Percentiles rank a stretch among this genome's conserved stretches.
phyloP scores from a whole-genome alignment of 2,113 vertebrate species.

The Myodes glareolus region DNA sequence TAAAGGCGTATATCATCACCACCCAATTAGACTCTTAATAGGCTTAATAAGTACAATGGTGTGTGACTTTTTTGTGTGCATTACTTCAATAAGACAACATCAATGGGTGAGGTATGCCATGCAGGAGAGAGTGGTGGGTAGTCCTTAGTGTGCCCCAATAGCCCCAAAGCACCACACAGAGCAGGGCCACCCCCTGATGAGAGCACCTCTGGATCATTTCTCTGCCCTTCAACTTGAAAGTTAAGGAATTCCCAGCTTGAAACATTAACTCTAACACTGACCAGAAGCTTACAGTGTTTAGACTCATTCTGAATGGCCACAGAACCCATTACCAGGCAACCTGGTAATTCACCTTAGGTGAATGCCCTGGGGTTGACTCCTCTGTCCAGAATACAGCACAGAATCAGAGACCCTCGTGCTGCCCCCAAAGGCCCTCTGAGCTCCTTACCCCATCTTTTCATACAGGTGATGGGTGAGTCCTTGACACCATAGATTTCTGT shows the following conservation, averaged over 20 bases:
- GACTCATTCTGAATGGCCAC: constrained; percentile 95
- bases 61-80: background rate
- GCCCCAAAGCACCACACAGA: constrained; percentile 84
- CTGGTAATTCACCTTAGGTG: too few relatives aligned
- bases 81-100: constrained; percentile 84
- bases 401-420: constrained; percentile 85
- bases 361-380: background rate
- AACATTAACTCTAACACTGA: constrained; percentile 95
- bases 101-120: constrained; percentile 90
- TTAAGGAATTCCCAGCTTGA: constrained; percentile 95
- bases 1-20: background rate
- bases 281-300: constrained; percentile 96
- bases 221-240: constrained; percentile 93
- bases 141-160: constrained; percentile 87
- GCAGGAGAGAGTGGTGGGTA: constrained; percentile 85
- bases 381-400: background rate
- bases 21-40: background rate
- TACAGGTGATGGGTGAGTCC: background rate
- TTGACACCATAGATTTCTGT: constrained; percentile 85
- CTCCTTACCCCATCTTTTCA: background rate
- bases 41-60: background rate
- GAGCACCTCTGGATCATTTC: constrained; percentile 92
- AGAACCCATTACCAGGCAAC: constrained; percentile 93
- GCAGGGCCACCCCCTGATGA: constrained; percentile 91
- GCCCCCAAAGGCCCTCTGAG: constrained; percentile 87